A percentile compares a stretch with the other conserved stretches of the same genome.
Conservation (phyloP, 2,888 invertebrate species). For the Dicyrtomina minuta region DNA sequence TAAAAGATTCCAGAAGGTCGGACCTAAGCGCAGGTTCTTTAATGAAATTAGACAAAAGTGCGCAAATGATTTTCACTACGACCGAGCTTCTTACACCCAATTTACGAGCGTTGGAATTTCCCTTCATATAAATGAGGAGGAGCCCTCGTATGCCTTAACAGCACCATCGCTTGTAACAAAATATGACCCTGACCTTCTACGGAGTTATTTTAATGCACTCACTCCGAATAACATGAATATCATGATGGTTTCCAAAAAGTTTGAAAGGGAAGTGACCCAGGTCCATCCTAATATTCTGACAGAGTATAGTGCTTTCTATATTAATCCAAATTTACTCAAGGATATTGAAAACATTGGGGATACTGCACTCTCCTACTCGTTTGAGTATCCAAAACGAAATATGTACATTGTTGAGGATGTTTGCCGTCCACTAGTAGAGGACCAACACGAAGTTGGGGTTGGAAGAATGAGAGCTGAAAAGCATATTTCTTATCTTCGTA, state of each 20-base stretch:
- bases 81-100: background rate
- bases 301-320: conserved; percentile 1
- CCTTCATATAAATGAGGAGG: conserved; percentile 19
- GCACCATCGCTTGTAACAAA: conserved; percentile 32
- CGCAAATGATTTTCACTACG: conserved; percentile 40
- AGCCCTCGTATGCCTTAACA: conserved; percentile 30
- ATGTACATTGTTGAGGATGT: background rate
- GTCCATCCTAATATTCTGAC: conserved; percentile 23
- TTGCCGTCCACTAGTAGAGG: background rate
- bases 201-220: background rate
- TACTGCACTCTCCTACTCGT: no score
- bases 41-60: conserved; percentile 36
- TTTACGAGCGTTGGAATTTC: background rate
- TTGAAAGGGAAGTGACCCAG: background rate
- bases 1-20: conserved; percentile 25
- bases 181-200: conserved; percentile 24
- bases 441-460: background rate
- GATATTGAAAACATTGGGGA: no score
- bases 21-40: conserved; percentile 36
- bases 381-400: conserved; percentile 3
- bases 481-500: background rate
- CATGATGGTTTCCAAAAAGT: conserved; percentile 3
- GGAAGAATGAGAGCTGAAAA: background rate
- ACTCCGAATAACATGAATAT: conserved; percentile 15
- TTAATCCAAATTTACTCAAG: background rate